phyloP scores from a whole-genome alignment of 2,113 vertebrate genomes.

The Neofelis nebulosa region DNA sequence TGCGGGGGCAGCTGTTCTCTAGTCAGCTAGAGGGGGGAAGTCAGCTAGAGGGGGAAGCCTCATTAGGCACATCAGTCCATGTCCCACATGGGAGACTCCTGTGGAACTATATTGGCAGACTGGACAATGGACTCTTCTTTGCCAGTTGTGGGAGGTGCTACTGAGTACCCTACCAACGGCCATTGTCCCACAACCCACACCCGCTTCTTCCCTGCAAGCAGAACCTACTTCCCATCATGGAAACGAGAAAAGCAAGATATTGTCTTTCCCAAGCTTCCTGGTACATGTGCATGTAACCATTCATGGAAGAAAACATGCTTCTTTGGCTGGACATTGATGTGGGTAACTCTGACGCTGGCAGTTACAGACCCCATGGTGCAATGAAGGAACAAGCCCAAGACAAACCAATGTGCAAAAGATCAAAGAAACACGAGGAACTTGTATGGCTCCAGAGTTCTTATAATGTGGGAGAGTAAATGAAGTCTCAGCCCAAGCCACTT shows the following conservation, averaged over 20 bases:
- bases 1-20: background rate
- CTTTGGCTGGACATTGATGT: background rate
- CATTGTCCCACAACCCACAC: accelerated
- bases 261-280: background rate
- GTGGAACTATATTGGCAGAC: accelerated
- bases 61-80: background rate
- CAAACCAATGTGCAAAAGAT: background rate
- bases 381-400: background rate
- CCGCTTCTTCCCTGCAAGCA: background rate
- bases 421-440: background rate
- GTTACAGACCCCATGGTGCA: background rate
- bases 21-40: no score
- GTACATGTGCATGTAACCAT: background rate
- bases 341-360: background rate
- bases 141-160: no score
- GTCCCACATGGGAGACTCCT: accelerated
- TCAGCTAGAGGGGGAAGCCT: no score
- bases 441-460: background rate
- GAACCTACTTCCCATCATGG: background rate
- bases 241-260: background rate
- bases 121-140: accelerated
- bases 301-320: background rate
- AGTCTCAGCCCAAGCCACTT: background rate
- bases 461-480: background rate
- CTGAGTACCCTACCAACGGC: background rate